phyloP scores from a whole-genome alignment of 2,113 vertebrate species.

The Pseudorectes ferrugineus region DNA sequence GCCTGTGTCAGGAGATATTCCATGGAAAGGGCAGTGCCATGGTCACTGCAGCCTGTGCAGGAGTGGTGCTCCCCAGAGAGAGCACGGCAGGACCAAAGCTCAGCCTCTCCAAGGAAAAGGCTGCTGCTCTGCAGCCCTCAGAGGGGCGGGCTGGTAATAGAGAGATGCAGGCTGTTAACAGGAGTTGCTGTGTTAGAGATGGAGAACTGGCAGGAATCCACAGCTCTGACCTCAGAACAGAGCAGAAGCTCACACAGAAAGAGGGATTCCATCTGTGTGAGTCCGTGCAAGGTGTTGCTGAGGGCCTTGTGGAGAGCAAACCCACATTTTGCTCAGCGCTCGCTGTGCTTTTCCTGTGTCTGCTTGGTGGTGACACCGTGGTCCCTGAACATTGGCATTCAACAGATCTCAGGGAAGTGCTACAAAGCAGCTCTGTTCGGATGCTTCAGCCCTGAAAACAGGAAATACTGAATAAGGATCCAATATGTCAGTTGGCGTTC shows the following conservation, averaged over 20 bases:
- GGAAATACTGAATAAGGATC: background rate
- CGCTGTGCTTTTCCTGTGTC: background rate
- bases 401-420: background rate
- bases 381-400: background rate
- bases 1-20: background rate
- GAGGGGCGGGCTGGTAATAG: background rate
- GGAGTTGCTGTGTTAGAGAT: background rate
- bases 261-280: background rate
- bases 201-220: background rate
- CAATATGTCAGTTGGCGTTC: background rate
- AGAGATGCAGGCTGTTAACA: background rate
- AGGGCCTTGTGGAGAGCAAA: background rate
- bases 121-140: background rate
- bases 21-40: background rate
- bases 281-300: background rate
- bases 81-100: background rate
- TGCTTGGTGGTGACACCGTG: accelerated
- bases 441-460: background rate
- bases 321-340: background rate
- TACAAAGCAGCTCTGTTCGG: background rate
- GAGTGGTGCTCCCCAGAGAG: background rate
- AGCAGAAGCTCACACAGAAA: background rate
- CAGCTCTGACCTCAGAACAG: background rate
- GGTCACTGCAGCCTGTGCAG: accelerated
- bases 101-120: background rate